Evolutionary conservation across 2,797 vertebrate genomes (phyloP), one percentile per base, ranked within the genome.

Genomic region (Eupleurogrammus muticus): DNA sequence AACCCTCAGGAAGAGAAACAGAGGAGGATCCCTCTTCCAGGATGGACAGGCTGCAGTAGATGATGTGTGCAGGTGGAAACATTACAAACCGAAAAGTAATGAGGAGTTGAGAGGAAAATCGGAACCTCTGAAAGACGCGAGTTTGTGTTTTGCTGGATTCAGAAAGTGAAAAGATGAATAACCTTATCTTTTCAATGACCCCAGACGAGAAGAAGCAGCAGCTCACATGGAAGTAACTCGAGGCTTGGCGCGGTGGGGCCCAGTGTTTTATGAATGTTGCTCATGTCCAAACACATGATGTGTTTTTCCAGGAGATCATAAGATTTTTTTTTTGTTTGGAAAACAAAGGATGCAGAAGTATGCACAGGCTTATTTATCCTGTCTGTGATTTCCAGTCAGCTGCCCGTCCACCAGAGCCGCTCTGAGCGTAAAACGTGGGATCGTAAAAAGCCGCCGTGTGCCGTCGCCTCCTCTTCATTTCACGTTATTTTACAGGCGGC

Each of bases 391-490:
- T 35, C 56, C 46, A 11, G 38, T 9, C 1, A 5, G 21, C 19
- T 59, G 42, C 55, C 50, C 36, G 60, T 13, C 13, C 38, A 55
- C 61, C 61, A 49, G 46, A 64, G 36, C 34, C 16, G 3, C 70
- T 38, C 49, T 35, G 73, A 66, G 75, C 66, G 69, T 52, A 54
- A 49, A 60, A 64, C 70, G n/a, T n/a, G 11, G 23, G 35, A 62
- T 70, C 76, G 63, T 85, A 73, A 88, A 84, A 83, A 19, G 28
- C 12, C n/a, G 13, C 7, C 24, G 46, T 54, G 59, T 78, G 60
- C 77, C 82, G 89, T 85, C 56, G 82, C 62, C 66, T 70, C 74
- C 58, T 77, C 57, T 85, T 77, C 68, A 73, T 66, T n/a, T 70
- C 55, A 24, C 28, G 63, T 68, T 47, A 48, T 67, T 83, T 86